Evolutionary conservation across 1,140 invertebrate species (phyloP), one percentile per base, ranked within the genome.

Genomic region (Drosophila nikananu): DNA sequence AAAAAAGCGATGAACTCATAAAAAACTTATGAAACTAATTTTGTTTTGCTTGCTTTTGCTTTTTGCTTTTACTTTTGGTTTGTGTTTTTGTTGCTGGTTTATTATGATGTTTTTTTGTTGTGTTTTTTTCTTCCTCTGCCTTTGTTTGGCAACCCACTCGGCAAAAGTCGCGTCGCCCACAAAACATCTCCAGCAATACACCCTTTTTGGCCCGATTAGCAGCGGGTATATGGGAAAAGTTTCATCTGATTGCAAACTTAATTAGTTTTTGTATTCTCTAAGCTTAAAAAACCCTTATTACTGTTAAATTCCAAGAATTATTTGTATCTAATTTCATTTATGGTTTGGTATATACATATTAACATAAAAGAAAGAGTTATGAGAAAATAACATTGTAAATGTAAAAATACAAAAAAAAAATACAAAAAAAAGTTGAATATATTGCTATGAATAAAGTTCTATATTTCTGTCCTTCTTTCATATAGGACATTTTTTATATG

Each of bases 11-110:
- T 89, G 86, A 89, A 89, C 84, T 90, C 84, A 89, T 89, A 89
- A 89, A 89, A 89, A 89, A 89, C 86, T 89, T 89, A 89, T 89
- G 86, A 90, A 89, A 89, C 86, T 89, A 89, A 89, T 89, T 89
- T 89, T 83, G 84, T 89, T 89, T 89, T n/a, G n/a, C n/a, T n/a
- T n/a, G n/a, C n/a, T n/a, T n/a, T 89, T 89, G 83, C 77, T 83
- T 83, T 79, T 83, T 87, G 83, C 71, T 73, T 86, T 86, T 86
- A 83, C 83, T 83, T 87, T 83, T 80, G 66, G 70, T 81, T 74
- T 67, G 59, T 66, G 51, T 42, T 86, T 57, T 61, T 70, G 35
- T 75, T 83, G 57, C 44, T 77, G 21, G 17, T 57, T 37, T 60
- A 65, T 61, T 64, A 41, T 74, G 21, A 23, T 48, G 19, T 63